These are phyloP conservation scores for Drosophila trapezifrons DNA, from an alignment of 1,140 invertebrate species.

Conservation along the genomic window DNA sequence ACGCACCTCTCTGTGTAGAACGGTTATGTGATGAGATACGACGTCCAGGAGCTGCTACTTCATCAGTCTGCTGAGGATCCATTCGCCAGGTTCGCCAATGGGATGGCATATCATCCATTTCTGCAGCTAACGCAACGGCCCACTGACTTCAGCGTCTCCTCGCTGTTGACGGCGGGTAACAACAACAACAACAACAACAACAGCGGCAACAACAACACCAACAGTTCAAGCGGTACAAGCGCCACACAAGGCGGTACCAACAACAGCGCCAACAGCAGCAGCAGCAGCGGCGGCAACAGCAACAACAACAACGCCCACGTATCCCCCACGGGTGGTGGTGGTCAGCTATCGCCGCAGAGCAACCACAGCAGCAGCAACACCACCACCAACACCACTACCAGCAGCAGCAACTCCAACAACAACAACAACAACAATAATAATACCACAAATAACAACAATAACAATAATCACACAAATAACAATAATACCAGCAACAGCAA, in stretches of 20 bases:
- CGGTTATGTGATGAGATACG: constrained; percentile 85
- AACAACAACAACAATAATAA: constrained; percentile 62
- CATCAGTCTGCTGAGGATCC: constrained; percentile 87
- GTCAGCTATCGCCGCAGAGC: constrained; percentile 68
- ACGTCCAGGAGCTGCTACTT: constrained; percentile 86
- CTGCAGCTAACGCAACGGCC: constrained; percentile 90
- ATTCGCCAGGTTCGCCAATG: constrained; percentile 86
- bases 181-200: constrained; percentile 45
- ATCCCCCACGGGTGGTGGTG: constrained; percentile 53
- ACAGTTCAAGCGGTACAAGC: constrained; percentile 8
- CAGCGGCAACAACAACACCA: constrained; percentile 23
- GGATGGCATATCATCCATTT: constrained; percentile 89
- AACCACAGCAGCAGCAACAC: constrained; percentile 69
- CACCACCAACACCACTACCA: constrained; percentile 65
- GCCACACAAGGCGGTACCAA: constrained; percentile 13
- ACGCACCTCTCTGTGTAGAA: constrained; percentile 75
- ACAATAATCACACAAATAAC: constrained; percentile 36
- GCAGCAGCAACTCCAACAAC: constrained; percentile 39
- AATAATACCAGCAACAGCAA: constrained; percentile 59
- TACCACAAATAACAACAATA: constrained; percentile 56
- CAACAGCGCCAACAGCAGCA: constrained; percentile 23
- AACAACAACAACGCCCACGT: constrained; percentile 41
- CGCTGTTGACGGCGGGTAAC: constrained; percentile 90
- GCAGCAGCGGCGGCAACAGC: constrained; percentile 8
- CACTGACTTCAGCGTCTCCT: constrained; percentile 96